A percentile compares a stretch with the other conserved stretches of the same genome.
These are phyloP conservation scores for Lordiphosa collinella DNA, from an alignment of 1,140 invertebrate genomes.

Conservation along the genomic window DNA sequence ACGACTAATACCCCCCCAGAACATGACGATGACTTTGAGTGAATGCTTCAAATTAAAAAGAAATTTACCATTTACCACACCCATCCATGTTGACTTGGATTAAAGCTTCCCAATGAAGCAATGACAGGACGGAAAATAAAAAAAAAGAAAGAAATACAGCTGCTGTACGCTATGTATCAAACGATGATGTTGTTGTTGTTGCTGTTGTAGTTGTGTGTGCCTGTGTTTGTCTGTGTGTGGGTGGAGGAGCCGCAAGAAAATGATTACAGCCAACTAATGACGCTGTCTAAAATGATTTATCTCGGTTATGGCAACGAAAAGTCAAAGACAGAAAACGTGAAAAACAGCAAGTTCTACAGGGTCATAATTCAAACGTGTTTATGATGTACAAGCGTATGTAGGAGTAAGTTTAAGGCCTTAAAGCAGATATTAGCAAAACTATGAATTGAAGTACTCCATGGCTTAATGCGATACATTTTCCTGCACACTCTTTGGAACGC, in stretches of 20 bases:
- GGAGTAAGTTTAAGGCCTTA: conserved; percentile 5
- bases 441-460: conserved; percentile 33
- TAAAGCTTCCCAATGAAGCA: conserved; percentile 29
- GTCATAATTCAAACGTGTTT: conserved; percentile 72
- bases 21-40: conserved; percentile 78
- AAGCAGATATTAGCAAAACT: conserved; percentile 4
- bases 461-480: conserved; percentile 39
- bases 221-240: conserved; percentile 4
- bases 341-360: conserved; percentile 37
- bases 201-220: not conserved
- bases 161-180: conserved; percentile 67
- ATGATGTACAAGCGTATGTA: conserved; percentile 48
- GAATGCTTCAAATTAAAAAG: conserved; percentile 79
- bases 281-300: conserved; percentile 79
- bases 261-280: conserved; percentile 78
- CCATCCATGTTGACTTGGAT: conserved; percentile 46
- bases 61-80: conserved; percentile 73
- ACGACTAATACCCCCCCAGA: conserved; percentile 61
- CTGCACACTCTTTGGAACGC: not conserved
- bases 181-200: conserved; percentile 19
- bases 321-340: conserved; percentile 53
- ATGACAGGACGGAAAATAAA: conserved; percentile 31
- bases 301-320: conserved; percentile 55
- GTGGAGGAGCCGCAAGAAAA: conserved; percentile 41
- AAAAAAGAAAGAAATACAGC: conserved; percentile 17